These are phyloP conservation scores for Drosophila hamatofila DNA, from an alignment of 2,888 invertebrate species.

Conservation along the genomic window DNA sequence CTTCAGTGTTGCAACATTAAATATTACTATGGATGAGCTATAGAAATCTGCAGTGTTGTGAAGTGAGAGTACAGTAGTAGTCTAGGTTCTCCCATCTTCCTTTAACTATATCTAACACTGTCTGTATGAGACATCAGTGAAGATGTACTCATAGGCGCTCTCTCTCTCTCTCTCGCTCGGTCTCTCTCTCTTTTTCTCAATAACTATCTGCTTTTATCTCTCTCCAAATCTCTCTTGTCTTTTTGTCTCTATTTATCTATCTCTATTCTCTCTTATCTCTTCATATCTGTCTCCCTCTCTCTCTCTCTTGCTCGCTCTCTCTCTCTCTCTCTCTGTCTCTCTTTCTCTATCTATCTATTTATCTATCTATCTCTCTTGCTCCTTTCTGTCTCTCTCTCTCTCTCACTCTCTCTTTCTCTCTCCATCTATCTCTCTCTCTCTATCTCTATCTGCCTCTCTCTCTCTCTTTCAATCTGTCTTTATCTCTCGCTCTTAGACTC, in stretches of 20 bases:
- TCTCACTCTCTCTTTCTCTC: neutral
- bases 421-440: too few relatives aligned
- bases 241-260: neutral
- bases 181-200: too few relatives aligned
- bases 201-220: too few relatives aligned
- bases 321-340: neutral
- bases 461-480: neutral
- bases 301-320: neutral
- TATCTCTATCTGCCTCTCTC: neutral
- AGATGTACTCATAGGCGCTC: too few relatives aligned
- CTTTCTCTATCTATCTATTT: too few relatives aligned
- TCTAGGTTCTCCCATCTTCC: neutral
- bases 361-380: neutral
- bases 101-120: neutral
- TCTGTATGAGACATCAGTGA: too few relatives aligned
- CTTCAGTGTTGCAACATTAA: neutral
- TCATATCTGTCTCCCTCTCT: neutral
- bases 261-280: neutral
- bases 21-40: neutral
- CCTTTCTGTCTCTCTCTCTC: neutral
- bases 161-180: too few relatives aligned
- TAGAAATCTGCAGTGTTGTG: neutral
- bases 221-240: too few relatives aligned
- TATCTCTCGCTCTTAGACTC: neutral
- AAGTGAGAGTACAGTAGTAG: neutral